Base-by-base conservation (phyloP, 1,140 invertebrate species). In the Arctopsyche grandis region DNA sequence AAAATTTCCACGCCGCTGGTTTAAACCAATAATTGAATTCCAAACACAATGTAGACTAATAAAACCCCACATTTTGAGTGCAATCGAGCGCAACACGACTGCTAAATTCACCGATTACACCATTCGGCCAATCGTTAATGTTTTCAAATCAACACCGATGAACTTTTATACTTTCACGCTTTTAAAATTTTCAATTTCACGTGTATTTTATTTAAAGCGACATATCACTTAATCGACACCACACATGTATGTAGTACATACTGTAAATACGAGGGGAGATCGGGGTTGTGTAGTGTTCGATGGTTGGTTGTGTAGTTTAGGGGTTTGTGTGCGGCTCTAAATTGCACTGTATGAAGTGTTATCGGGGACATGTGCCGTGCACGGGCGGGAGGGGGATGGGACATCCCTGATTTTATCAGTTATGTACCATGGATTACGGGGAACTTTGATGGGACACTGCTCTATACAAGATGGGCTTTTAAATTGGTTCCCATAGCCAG, bases 331-430 rank as follows among this genome's bases (percentile, higher is more conserved):
- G 48, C 12, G 16, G 48, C 16, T 52, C 48, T 14, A 52, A 52
- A 52, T 52, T 52, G 24, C 21, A 24, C 24, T 22, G 63, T 66
- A 66, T 66, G 63, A 66, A 66, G 63, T 66, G 63, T 22, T 66
- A 66, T 66, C 63, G 63, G 21, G 24, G 63, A 24, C 63, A 22
- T 66, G 63, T 66, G 9, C 24, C 22, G 63, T 22, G 63, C 12
- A 66, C 24, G 63, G 24, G n/a, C n/a, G n/a, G n/a, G n/a, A n/a
- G n/a, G n/a, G n/a, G n/a, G 63, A 66, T 1, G 63, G 63, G 63
- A 26, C 0, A 24, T 66, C 63, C 63, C 24, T 29, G 63, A 66
- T 66, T 66, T 66, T 66, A 66, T 66, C 63, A 24, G 12, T 22
- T 22, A 9, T 12, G 12, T 22, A 26, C 63, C 24, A 29, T 14